These are phyloP conservation scores for Drosophila murphyi DNA, from an alignment of 1,140 invertebrate genomes.

Conservation along the genomic window DNA sequence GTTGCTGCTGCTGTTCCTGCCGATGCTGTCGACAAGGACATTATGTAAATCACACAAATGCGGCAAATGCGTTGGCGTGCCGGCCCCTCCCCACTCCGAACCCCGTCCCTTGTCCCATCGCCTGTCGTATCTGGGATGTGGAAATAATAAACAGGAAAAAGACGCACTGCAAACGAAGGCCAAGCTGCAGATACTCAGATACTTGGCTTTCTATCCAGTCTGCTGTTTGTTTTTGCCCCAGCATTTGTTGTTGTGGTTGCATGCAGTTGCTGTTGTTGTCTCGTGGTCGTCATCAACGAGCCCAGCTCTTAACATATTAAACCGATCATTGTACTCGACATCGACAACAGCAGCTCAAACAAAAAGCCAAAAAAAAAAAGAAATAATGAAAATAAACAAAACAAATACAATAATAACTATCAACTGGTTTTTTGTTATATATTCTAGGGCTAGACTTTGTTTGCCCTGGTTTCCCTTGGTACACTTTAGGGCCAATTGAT, in stretches of 20 bases:
- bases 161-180: conserved; percentile 44
- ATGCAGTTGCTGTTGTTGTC: conserved; percentile 16
- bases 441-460: conserved; percentile 32
- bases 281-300: conserved; percentile 22
- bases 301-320: conserved; percentile 72
- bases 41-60: conserved; percentile 72
- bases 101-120: neutral
- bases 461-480: conserved; percentile 3
- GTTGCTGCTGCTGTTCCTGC: conserved; percentile 28
- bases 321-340: conserved; percentile 77
- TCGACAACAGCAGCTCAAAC: conserved; percentile 34
- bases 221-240: conserved; percentile 58
- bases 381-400: neutral
- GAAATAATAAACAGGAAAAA: conserved; percentile 77
- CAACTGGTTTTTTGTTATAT: conserved; percentile 10
- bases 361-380: conserved; percentile 46
- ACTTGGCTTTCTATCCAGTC: conserved; percentile 33
- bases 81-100: neutral
- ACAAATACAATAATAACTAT: conserved; percentile 48
- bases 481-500: neutral
- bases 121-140: conserved; percentile 25
- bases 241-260: conserved; percentile 35
- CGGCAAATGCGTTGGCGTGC: conserved; percentile 41
- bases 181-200: conserved; percentile 33
- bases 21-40: conserved; percentile 68